Conservation (phyloP, 2,113 vertebrate genomes). For the Aepyceros melampus region DNA sequence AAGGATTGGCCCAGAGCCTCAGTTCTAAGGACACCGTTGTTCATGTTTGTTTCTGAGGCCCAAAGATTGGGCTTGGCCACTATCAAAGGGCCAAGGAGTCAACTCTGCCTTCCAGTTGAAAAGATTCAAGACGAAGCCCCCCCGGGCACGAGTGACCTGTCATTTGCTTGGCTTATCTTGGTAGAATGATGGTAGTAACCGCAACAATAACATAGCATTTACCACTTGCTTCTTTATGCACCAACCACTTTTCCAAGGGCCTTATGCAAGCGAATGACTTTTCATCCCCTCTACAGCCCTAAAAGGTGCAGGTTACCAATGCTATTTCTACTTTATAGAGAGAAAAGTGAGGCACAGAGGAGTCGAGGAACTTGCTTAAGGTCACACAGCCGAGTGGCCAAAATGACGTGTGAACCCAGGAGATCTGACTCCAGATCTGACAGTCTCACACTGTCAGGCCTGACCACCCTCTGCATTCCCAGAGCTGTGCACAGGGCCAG, state of each 20-base stretch:
- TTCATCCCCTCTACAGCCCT: background rate
- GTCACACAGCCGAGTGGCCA: slow-evolving; percentile 6
- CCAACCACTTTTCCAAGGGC: background rate
- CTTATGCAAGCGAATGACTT: background rate
- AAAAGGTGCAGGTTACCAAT: background rate
- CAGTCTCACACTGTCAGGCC: background rate
- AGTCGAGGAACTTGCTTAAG: background rate
- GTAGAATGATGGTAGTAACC: background rate
- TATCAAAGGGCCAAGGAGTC: background rate
- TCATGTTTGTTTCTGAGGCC: background rate
- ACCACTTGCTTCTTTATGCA: background rate
- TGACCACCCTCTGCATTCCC: background rate
- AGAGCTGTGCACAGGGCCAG: background rate
- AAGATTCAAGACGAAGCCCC: background rate
- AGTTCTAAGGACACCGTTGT: background rate
- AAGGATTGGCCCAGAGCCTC: background rate
- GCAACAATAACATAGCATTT: background rate
- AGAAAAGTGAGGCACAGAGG: background rate
- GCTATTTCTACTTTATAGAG: background rate
- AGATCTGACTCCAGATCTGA: background rate
- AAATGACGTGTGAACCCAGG: background rate
- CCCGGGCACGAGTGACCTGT: background rate
- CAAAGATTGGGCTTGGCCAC: background rate
- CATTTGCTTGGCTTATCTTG: background rate
- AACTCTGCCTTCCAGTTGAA: background rate